These are phyloP conservation scores for Papilio xuthus DNA, from an alignment of 1,140 invertebrate genomes.

Conservation along the genomic window DNA sequence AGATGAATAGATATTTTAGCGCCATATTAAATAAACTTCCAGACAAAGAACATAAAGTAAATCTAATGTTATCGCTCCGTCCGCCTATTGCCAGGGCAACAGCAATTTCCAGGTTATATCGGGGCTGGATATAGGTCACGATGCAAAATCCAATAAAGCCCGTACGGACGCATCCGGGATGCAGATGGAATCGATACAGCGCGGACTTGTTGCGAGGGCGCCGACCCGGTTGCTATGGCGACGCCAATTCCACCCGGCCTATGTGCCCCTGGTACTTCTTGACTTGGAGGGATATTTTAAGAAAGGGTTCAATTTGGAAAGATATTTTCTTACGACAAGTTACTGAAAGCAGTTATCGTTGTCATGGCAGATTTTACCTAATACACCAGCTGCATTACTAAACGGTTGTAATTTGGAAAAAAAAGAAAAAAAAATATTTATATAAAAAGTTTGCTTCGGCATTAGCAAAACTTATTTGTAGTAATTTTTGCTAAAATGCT, in stretches of 20 bases:
- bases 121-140: conserved; percentile 15
- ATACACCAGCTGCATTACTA: no score
- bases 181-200: conserved; percentile 47
- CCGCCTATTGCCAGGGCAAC: neutral
- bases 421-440: neutral
- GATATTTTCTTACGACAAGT: neutral
- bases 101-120: conserved; percentile 18
- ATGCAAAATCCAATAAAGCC: conserved; percentile 35
- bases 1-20: neutral
- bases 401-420: neutral
- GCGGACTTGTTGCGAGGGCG: conserved; percentile 47
- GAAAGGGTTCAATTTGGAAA: neutral
- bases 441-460: neutral
- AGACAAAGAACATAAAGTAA: neutral
- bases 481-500: neutral
- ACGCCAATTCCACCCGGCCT: conserved; percentile 42
- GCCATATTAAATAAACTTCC: conserved; percentile 1
- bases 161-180: conserved; percentile 35
- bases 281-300: neutral
- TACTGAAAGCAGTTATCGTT: neutral
- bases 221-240: conserved; percentile 48
- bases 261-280: conserved; percentile 36
- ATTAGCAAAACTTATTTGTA: neutral
- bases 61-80: neutral
- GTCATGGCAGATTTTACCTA: neutral